Conservation (phyloP, 2,797 vertebrate species). For the Scomberomorus guttatus region DNA sequence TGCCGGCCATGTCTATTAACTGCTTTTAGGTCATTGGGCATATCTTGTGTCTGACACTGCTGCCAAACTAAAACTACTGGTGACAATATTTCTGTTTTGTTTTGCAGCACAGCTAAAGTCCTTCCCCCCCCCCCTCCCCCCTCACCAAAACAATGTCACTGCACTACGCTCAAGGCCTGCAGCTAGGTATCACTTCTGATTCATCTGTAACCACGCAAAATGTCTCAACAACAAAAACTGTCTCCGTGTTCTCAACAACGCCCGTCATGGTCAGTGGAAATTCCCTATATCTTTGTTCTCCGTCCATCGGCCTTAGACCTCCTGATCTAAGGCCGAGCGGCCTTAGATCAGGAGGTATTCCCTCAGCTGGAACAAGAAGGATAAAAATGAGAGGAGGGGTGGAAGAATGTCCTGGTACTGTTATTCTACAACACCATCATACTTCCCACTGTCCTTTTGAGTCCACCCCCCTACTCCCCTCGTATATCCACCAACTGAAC, state of each 20-base stretch:
- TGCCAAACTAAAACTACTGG: slow-evolving; percentile 23
- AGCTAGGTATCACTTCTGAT: slow-evolving; percentile 26
- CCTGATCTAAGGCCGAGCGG: too few relatives aligned
- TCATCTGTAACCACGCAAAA: slow-evolving; percentile 26
- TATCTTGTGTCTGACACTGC: slow-evolving; percentile 6
- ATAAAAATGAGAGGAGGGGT: slow-evolving; percentile 43
- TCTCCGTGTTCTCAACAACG: slow-evolving; percentile 6
- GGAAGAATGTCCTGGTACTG: slow-evolving; percentile 65
- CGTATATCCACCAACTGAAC: slow-evolving; percentile 79
- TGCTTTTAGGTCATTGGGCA: slow-evolving; percentile 55
- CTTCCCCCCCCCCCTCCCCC: not conserved
- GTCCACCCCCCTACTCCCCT: slow-evolving; percentile 19
- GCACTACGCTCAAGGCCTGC: slow-evolving; percentile 3
- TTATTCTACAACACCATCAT: slow-evolving; percentile 63
- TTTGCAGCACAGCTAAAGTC: slow-evolving; percentile 4
- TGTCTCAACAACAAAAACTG: slow-evolving; percentile 30
- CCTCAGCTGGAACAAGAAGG: slow-evolving; percentile 51
- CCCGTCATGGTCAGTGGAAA: slow-evolving; percentile 47
- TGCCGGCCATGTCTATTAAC: slow-evolving; percentile 53
- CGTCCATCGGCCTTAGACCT: slow-evolving; percentile 13
- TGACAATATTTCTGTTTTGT: slow-evolving; percentile 30
- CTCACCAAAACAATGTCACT: not conserved
- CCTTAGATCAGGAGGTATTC: slow-evolving; percentile 38
- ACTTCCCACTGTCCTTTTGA: slow-evolving; percentile 73
- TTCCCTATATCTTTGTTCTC: slow-evolving; percentile 51